Conservation (phyloP, 2,888 invertebrate species). For the Lepeophtheirus nordmannii region DNA sequence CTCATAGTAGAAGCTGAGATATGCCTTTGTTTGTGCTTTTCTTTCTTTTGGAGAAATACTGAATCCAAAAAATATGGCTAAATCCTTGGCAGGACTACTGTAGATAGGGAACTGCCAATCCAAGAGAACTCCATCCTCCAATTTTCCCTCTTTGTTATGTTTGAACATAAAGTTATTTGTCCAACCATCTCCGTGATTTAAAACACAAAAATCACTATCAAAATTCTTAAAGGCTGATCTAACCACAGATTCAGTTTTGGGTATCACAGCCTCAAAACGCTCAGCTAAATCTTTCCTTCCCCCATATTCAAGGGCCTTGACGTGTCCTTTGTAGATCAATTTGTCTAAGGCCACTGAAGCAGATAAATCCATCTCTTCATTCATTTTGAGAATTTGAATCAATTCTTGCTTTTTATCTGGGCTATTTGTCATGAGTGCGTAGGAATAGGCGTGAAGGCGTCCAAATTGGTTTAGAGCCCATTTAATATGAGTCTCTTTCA, state of each 20-base stretch:
- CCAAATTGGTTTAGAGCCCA: conserved; percentile 1
- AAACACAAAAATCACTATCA: background rate
- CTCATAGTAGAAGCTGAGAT: background rate
- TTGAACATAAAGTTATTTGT: conserved; percentile 4
- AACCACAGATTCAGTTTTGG: no score
- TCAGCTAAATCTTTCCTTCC: background rate
- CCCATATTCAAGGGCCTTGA: background rate
- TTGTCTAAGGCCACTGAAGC: background rate
- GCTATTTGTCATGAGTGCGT: background rate
- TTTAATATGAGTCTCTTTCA: background rate
- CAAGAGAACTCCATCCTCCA: background rate
- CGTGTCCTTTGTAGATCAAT: background rate
- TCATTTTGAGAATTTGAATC: background rate
- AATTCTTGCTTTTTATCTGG: background rate
- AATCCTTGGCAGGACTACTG: background rate
- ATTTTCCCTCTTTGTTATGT: background rate
- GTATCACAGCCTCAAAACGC: background rate
- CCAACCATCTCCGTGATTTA: background rate
- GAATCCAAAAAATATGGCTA: background rate
- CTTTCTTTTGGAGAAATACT: background rate
- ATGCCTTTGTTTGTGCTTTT: background rate
- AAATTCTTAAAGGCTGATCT: no score
- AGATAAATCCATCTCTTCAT: background rate
- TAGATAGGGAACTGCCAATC: background rate
- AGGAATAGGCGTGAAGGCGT: background rate